Percentiles rank a stretch among this genome's conserved stretches.
These are phyloP conservation scores for Callopanchax toddi DNA, from an alignment of 2,113 vertebrate genomes.

Conservation along the genomic window DNA sequence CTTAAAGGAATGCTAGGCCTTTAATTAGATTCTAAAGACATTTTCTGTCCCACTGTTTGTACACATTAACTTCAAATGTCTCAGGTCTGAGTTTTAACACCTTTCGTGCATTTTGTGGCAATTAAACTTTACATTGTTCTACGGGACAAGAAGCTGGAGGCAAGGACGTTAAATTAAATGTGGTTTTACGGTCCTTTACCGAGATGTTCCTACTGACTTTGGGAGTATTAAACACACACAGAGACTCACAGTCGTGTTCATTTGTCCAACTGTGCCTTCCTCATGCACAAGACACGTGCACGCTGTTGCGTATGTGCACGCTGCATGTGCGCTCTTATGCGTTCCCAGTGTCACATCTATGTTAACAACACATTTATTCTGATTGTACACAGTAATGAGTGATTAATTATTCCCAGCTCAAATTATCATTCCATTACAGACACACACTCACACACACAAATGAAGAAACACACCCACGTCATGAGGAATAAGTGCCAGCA, in stretches of 20 bases:
- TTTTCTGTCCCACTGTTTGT: too few species aligned
- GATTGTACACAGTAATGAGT: constrained; percentile 67
- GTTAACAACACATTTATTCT: constrained; percentile 70
- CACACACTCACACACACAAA: constrained; percentile 15
- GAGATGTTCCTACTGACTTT: neutral
- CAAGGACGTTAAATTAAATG: constrained; percentile 3
- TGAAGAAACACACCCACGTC: constrained; percentile 29
- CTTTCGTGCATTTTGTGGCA: neutral
- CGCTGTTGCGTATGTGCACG: neutral
- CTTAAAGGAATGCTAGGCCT: neutral
- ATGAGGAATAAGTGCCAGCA: constrained; percentile 59
- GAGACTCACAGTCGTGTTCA: constrained; percentile 10
- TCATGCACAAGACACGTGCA: constrained; percentile 17
- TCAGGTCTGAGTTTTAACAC: neutral
- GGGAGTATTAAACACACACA: constrained; percentile 4
- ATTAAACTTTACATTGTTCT: neutral
- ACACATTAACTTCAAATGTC: neutral
- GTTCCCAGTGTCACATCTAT: constrained; percentile 47
- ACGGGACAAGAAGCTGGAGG: neutral
- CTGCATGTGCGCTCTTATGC: neutral
- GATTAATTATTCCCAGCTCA: constrained; percentile 76
- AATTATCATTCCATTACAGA: constrained; percentile 72
- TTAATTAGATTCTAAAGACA: neutral
- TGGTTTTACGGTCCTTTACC: constrained; percentile 1
- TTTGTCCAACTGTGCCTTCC: constrained; percentile 19